Evolutionary conservation across 92 coral and sea anemone species (phyloP).

Genomic region (Galaxea fascicularis): DNA sequence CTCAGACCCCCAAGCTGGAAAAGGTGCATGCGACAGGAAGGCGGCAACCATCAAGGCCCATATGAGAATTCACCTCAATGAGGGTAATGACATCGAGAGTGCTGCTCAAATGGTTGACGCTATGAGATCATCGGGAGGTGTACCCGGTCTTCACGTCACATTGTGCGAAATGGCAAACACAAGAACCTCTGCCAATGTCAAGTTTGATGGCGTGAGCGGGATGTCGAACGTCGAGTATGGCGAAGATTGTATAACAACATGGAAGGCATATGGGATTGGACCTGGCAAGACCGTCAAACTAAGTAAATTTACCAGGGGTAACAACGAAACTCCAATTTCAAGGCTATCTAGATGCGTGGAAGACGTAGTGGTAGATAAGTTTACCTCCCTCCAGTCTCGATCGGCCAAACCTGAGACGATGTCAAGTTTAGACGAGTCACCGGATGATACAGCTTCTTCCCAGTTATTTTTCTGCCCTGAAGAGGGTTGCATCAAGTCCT

Average conservation of each 20-base stretch:
- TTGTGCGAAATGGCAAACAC: conserved; percentile 37
- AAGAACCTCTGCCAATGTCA: conserved; percentile 2
- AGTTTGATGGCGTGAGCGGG: too few species aligned
- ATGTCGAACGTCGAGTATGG: conserved; percentile 43
- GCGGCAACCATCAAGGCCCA: too few species aligned
- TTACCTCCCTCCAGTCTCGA: neutral
- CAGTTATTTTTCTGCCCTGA: conserved; percentile 34
- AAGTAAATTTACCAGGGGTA: neutral
- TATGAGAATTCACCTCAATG: too few species aligned
- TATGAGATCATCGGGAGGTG: too few species aligned
- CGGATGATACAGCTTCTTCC: neutral
- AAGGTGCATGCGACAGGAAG: too few species aligned
- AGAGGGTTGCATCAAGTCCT: conserved; percentile 45
- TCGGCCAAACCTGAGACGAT: neutral
- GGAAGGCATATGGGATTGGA: conserved; percentile 32
- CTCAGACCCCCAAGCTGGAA: too few species aligned
- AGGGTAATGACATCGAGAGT: too few species aligned
- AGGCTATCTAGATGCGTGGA: too few species aligned
- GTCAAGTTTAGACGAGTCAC: neutral
- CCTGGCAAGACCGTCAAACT: conserved; percentile 1
- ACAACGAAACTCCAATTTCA: too few species aligned
- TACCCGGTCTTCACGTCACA: conserved; percentile 46
- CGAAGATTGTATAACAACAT: conserved; percentile 7
- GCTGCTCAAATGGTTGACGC: too few species aligned
- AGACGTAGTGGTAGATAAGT: too few species aligned